A percentile compares a stretch with the other conserved stretches of the same genome.
Conservation (phyloP, 2,797 vertebrate species). For the Intellagama lesueurii region DNA sequence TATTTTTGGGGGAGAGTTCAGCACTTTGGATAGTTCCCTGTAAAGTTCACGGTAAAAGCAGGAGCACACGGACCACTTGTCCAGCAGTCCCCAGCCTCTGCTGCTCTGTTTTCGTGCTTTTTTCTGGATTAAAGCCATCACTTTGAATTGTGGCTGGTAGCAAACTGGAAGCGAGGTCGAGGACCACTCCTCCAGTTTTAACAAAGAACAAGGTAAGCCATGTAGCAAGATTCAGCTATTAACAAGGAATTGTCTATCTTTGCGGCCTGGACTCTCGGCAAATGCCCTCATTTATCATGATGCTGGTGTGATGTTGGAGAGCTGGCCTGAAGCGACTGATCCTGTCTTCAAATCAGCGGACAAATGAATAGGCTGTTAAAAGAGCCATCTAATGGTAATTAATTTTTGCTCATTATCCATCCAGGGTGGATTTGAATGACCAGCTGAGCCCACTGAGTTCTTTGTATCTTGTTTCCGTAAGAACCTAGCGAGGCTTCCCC, state of each 20-base stretch:
- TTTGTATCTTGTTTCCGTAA: conserved; percentile 38
- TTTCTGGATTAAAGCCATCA: background rate
- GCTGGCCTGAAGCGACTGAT: conserved; percentile 20
- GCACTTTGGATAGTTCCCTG: too few species aligned
- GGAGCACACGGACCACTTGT: background rate
- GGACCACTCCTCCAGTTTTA: too few species aligned
- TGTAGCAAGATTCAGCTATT: background rate
- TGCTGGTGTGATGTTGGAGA: conserved; percentile 12
- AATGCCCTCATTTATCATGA: conserved; percentile 29
- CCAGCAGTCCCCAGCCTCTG: background rate
- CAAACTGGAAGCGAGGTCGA: background rate
- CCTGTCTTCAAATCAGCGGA: conserved; percentile 41
- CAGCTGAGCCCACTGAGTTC: background rate
- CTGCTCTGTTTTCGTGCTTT: background rate
- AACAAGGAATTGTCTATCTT: background rate
- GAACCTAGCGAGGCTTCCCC: conserved; percentile 17
- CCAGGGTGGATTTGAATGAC: conserved; percentile 23
- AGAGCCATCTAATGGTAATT: conserved; percentile 37
- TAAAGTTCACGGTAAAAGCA: background rate
- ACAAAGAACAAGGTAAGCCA: background rate
- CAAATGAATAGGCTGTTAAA: conserved; percentile 10
- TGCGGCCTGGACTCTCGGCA: background rate
- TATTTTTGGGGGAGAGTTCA: too few species aligned
- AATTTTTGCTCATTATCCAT: conserved; percentile 29
- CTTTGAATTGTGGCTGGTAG: background rate